Base-by-base conservation (phyloP, 2,888 invertebrate genomes). In the Empis livida region DNA sequence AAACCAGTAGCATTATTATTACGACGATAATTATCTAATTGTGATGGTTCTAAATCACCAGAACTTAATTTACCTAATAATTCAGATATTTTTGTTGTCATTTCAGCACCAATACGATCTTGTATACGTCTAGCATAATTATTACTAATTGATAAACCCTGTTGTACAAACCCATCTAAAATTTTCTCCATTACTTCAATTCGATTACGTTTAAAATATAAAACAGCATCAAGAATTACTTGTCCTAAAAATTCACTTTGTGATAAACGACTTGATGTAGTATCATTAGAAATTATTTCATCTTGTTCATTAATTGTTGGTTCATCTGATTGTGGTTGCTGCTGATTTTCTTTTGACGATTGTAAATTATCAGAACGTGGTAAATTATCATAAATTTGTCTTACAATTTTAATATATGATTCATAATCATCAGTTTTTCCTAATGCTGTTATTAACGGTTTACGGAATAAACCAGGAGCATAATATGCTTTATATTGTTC, bases 121-220 rank as follows among this genome's bases (percentile, higher is more conserved):
- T 82, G 78, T 31, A 87, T 68, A 14, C 66, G 67, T 57, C 80
- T 77, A 0, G 84, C 84, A 40, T 74, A 65, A 3, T 65, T 60
- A 27, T 74, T 76, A 23, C 75, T 78, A 27, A 88, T 78, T 42
- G 78, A 75, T 15, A 88, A 59, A 0, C 86, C 86, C 58, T 79
- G 74, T 4, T 75, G 66, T n/a, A 78, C 71, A 35, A 85, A 59
- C 16, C 69, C 72, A 44, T 67, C 59, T 1, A 84, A 62, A 4
- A 83, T 66, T 35, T 68, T 60, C 51, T 75, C 72, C 40, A 74
- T 61, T 10, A 71, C 57, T n/a, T 70, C 62, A 6, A 59, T 54
- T 31, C 73, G 70, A n/a, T 73, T 68, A 0, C 61, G 54, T 4
- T 64, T 63, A 49, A 75, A 62, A 39, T 68, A 67, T 45, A 65